Evolutionary conservation across 2,797 vertebrate species (phyloP).

Genomic region (Leucoraja ocellata): DNA sequence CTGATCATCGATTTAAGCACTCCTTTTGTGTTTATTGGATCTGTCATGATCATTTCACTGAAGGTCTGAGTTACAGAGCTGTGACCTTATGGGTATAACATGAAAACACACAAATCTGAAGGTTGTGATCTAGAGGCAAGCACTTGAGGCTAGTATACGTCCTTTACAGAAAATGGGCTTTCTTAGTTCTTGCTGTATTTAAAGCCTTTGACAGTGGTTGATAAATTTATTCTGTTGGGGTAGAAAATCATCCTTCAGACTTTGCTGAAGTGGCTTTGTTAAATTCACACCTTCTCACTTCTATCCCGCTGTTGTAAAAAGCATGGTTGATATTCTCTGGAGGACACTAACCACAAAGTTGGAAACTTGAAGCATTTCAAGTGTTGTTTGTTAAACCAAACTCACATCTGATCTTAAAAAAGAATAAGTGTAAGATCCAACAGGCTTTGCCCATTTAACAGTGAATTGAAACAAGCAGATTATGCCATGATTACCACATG

Average conservation of each 20-base stretch:
- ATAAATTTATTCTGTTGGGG: too few species aligned
- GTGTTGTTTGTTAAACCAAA: neutral
- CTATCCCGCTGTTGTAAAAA: neutral
- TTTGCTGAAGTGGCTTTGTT: neutral
- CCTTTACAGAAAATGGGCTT: neutral
- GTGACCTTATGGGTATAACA: neutral
- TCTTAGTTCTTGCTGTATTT: neutral
- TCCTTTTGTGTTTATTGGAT: neutral
- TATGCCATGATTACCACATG: neutral
- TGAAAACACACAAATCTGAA: neutral
- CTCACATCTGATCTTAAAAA: neutral
- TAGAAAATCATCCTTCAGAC: neutral
- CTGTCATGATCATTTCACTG: neutral
- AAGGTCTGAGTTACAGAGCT: neutral
- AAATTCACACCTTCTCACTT: neutral
- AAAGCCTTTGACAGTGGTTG: neutral
- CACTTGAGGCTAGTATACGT: neutral
- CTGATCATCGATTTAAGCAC: neutral
- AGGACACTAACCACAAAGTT: neutral
- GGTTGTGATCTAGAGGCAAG: neutral
- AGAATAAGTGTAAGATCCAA: neutral
- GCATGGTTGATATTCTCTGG: neutral
- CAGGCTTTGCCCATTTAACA: neutral
- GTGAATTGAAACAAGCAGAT: neutral
- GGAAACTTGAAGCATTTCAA: neutral